These are phyloP conservation scores for Chamaetylas fuelleborni DNA, from an alignment of 2,113 vertebrate species.

Conservation along the genomic window DNA sequence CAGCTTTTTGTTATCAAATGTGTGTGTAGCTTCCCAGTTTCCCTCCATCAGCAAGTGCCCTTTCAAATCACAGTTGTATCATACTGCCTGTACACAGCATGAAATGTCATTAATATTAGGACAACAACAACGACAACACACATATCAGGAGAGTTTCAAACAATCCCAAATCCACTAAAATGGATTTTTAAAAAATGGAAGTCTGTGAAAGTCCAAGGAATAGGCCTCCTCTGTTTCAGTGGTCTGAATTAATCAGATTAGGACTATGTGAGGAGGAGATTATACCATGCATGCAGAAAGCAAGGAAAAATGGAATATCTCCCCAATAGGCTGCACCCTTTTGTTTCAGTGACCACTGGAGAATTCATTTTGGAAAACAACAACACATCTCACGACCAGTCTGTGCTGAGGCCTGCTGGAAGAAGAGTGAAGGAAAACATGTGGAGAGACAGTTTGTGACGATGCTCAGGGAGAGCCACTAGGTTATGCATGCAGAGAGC, in stretches of 20 bases:
- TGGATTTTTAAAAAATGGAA: background rate
- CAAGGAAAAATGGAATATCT: background rate
- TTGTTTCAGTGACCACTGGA: background rate
- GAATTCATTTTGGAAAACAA: background rate
- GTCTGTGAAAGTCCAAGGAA: background rate
- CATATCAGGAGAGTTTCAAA: background rate
- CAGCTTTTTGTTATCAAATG: slow-evolving; percentile 39
- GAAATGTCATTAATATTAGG: background rate
- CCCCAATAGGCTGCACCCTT: background rate
- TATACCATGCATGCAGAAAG: background rate
- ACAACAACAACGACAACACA: background rate
- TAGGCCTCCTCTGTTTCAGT: background rate
- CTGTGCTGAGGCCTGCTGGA: background rate
- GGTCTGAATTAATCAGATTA: background rate
- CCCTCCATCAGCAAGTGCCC: slow-evolving; percentile 10
- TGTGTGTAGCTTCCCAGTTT: background rate
- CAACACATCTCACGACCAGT: background rate
- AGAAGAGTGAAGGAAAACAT: background rate
- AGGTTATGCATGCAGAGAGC: background rate
- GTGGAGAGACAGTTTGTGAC: background rate
- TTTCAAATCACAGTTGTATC: slow-evolving; percentile 12
- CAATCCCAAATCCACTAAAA: background rate
- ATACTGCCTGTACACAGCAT: background rate
- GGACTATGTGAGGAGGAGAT: background rate
- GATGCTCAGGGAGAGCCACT: background rate